Conservation (phyloP, 2,797 vertebrate species). For the Semaprochilodus insignis region DNA sequence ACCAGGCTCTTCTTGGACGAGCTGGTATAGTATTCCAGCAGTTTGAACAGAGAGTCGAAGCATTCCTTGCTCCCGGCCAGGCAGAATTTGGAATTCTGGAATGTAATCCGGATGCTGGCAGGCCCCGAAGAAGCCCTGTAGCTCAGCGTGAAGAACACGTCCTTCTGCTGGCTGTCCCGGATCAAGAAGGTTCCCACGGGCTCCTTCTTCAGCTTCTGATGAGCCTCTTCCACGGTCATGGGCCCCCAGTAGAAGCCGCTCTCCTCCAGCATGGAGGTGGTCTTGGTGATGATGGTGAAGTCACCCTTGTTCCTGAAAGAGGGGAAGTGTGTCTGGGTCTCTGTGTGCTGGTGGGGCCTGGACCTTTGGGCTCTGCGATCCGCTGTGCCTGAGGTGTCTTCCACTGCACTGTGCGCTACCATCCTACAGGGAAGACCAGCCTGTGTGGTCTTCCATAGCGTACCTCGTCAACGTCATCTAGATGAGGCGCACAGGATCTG, state of each 20-base stretch:
- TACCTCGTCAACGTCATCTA: slow-evolving; percentile 55
- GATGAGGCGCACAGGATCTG: slow-evolving; percentile 44
- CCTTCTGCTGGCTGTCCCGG: slow-evolving; percentile 92
- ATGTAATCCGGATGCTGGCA: slow-evolving; percentile 91
- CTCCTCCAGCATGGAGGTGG: slow-evolving; percentile 88
- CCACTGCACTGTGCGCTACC: slow-evolving; percentile 94
- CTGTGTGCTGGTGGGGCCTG: slow-evolving; percentile 59
- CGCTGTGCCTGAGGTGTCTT: slow-evolving; percentile 82
- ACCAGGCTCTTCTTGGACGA: slow-evolving; percentile 86
- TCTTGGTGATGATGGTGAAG: slow-evolving; percentile 86
- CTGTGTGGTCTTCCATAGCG: slow-evolving; percentile 60
- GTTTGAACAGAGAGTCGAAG: slow-evolving; percentile 90
- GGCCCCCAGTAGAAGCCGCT: slow-evolving; percentile 97
- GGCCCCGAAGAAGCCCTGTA: slow-evolving; percentile 86
- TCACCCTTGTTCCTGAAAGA: slow-evolving; percentile 88
- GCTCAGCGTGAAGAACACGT: slow-evolving; percentile 94
- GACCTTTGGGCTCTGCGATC: slow-evolving; percentile 72
- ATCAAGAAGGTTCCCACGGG: slow-evolving; percentile 91
- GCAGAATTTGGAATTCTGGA: slow-evolving; percentile 87
- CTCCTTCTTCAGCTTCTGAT: slow-evolving; percentile 85
- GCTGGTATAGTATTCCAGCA: slow-evolving; percentile 90
- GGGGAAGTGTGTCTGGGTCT: slow-evolving; percentile 85
- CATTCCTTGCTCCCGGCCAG: slow-evolving; percentile 88
- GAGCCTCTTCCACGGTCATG: slow-evolving; percentile 88
- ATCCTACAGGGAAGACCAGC: slow-evolving; percentile 91